These are phyloP conservation scores for Callimorpha dominula DNA, from an alignment of 2,888 invertebrate genomes.

Conservation along the genomic window DNA sequence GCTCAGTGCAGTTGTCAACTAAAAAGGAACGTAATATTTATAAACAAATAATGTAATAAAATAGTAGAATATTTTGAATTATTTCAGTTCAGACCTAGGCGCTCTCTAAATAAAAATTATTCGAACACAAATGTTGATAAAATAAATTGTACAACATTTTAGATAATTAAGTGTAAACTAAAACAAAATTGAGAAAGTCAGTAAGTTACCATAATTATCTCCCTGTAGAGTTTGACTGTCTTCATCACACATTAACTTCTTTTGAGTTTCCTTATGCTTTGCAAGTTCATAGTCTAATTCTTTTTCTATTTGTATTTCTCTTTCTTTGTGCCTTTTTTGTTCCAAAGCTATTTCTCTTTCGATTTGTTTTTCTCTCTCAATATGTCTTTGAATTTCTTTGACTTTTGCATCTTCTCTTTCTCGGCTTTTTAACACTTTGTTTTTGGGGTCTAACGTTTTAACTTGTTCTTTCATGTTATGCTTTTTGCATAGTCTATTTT, in stretches of 20 bases:
- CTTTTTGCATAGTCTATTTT: not conserved
- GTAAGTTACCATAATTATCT: constrained; percentile 1
- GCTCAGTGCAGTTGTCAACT: not conserved
- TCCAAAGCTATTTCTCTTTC: constrained; percentile 4
- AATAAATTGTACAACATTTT: not conserved
- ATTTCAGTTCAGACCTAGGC: too few species aligned
- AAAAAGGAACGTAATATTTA: not conserved
- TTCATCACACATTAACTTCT: constrained; percentile 16
- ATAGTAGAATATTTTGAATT: not conserved
- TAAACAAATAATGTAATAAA: not conserved
- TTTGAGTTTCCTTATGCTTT: constrained; percentile 20
- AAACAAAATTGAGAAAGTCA: not conserved
- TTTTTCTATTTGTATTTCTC: constrained; percentile 18
- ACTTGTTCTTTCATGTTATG: not conserved
- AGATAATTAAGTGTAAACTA: too few species aligned
- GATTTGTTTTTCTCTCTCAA: constrained; percentile 9
- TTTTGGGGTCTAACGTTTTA: not conserved
- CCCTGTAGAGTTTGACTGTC: constrained; percentile 1
- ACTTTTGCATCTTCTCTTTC: constrained; percentile 10
- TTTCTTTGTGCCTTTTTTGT: constrained; percentile 10
- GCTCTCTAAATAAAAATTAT: too few species aligned
- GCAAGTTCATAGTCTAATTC: constrained; percentile 16
- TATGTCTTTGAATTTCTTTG: constrained; percentile 16
- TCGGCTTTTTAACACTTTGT: not conserved
- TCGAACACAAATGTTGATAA: not conserved